A percentile compares a stretch with the other conserved stretches of the same genome.
Evolutionary conservation across 2,113 vertebrate species (phyloP).

Genomic region (Ceuthmochares aereus): DNA sequence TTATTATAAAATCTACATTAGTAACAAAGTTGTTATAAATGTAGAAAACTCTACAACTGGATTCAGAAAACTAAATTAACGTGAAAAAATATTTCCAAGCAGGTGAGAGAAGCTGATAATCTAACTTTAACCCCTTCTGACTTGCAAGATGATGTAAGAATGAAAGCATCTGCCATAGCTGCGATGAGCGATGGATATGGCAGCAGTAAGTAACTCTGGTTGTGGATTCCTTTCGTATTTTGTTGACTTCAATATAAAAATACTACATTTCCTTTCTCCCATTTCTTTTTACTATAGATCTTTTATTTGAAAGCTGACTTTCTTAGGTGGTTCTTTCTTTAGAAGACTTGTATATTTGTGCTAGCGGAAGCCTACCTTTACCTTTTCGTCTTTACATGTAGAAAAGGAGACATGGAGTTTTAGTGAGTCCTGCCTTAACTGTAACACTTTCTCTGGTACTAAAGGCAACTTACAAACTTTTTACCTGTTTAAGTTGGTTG

Average conservation of each 20-base stretch:
- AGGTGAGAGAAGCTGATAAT: conserved; percentile 81
- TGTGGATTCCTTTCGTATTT: not conserved
- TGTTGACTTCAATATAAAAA: not conserved
- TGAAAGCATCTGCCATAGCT: conserved; percentile 73
- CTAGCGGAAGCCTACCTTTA: not conserved
- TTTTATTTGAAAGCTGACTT: not conserved
- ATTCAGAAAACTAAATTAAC: not conserved
- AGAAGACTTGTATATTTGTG: not conserved
- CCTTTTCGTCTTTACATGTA: not conserved
- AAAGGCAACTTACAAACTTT: not conserved
- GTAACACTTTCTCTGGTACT: not conserved
- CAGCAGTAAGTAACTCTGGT: conserved; percentile 81
- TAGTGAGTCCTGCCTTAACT: not conserved
- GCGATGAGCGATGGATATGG: conserved; percentile 77
- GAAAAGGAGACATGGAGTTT: not conserved
- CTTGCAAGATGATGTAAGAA: conserved; percentile 76
- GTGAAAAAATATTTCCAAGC: not conserved
- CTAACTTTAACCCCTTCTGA: conserved; percentile 77
- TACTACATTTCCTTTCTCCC: not conserved
- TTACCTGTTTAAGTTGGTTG: not conserved
- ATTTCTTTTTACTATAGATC: not conserved
- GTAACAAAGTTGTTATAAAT: not conserved
- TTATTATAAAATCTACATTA: not conserved
- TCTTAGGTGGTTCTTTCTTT: not conserved
- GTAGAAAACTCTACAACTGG: not conserved